A percentile compares a stretch with the other conserved stretches of the same genome.
phyloP scores from a whole-genome alignment of 2,888 invertebrate species.

The Hoplodrina blanda region DNA sequence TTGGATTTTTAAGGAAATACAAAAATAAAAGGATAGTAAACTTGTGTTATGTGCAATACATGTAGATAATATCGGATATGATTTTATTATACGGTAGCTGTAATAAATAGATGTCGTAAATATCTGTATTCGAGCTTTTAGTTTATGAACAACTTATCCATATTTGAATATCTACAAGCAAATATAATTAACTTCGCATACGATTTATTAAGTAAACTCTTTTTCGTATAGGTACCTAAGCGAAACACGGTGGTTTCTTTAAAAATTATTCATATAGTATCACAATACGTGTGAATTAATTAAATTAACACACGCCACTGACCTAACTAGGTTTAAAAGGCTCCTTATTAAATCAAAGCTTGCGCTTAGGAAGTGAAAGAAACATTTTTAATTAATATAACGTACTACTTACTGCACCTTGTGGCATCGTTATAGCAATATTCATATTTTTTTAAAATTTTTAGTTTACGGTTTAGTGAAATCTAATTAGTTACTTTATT shows the following conservation, averaged over 20 bases:
- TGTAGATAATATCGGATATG: slow-evolving; percentile 34
- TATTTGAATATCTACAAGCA: neutral
- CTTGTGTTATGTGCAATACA: slow-evolving; percentile 47
- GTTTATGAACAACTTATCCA: slow-evolving; percentile 10
- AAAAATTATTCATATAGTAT: slow-evolving; percentile 33
- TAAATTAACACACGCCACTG: slow-evolving; percentile 72
- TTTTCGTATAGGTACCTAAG: slow-evolving; percentile 12
- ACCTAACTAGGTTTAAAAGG: slow-evolving; percentile 66
- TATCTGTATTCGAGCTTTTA: slow-evolving; percentile 8
- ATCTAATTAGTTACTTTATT: slow-evolving; percentile 3
- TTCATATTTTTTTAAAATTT: slow-evolving; percentile 47
- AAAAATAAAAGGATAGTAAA: slow-evolving; percentile 44
- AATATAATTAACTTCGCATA: slow-evolving; percentile 10
- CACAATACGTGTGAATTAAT: slow-evolving; percentile 69
- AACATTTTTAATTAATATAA: slow-evolving; percentile 75
- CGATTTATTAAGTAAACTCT: slow-evolving; percentile 14
- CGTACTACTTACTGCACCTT: slow-evolving; percentile 28
- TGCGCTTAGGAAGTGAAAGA: slow-evolving; percentile 58
- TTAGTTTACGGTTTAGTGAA: slow-evolving; percentile 1
- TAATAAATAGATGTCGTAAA: slow-evolving; percentile 30
- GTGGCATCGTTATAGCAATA: slow-evolving; percentile 41
- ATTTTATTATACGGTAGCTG: slow-evolving; percentile 24
- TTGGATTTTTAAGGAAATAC: slow-evolving; percentile 56
- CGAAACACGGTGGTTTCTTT: slow-evolving; percentile 32
- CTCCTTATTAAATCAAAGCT: slow-evolving; percentile 73